These are phyloP conservation scores for Urocitellus parryii DNA, from an alignment of 2,113 vertebrate species.

Conservation along the genomic window DNA sequence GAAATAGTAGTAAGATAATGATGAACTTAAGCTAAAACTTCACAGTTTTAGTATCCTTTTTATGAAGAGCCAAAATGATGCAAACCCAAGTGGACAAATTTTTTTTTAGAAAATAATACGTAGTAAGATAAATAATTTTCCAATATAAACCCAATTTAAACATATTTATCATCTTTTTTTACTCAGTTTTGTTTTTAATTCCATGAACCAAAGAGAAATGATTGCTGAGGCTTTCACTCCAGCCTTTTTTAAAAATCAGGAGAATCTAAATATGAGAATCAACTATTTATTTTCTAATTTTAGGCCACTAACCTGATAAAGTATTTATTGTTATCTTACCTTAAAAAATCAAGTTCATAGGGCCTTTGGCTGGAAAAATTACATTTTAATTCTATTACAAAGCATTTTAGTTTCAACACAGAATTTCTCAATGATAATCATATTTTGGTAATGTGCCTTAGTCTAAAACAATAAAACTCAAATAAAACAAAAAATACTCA, in stretches of 20 bases:
- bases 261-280: slow-evolving; percentile 28
- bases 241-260: not conserved
- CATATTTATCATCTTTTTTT: not conserved
- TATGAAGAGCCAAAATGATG: slow-evolving; percentile 32
- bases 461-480: not conserved
- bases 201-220: not conserved
- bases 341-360: slow-evolving; percentile 43
- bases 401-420: slow-evolving; percentile 52
- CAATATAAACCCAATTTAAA: slow-evolving; percentile 48
- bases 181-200: slow-evolving; percentile 58
- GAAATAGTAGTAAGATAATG: slow-evolving; percentile 18
- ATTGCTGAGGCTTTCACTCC: not conserved
- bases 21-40: slow-evolving; percentile 16
- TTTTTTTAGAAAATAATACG: not conserved
- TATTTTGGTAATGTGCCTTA: slow-evolving; percentile 27
- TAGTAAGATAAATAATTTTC: slow-evolving; percentile 34
- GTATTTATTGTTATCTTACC: not conserved
- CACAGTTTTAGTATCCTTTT: slow-evolving; percentile 35
- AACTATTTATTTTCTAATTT: slow-evolving; percentile 20
- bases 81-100: slow-evolving; percentile 6
- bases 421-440: slow-evolving; percentile 11
- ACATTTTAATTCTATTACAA: slow-evolving; percentile 12
- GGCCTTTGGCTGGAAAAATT: slow-evolving; percentile 16
- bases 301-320: slow-evolving; percentile 47
- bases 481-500: not conserved